These are phyloP conservation scores for Lepidochrysops patricia DNA, from an alignment of 2,888 invertebrate species.

Conservation along the genomic window DNA sequence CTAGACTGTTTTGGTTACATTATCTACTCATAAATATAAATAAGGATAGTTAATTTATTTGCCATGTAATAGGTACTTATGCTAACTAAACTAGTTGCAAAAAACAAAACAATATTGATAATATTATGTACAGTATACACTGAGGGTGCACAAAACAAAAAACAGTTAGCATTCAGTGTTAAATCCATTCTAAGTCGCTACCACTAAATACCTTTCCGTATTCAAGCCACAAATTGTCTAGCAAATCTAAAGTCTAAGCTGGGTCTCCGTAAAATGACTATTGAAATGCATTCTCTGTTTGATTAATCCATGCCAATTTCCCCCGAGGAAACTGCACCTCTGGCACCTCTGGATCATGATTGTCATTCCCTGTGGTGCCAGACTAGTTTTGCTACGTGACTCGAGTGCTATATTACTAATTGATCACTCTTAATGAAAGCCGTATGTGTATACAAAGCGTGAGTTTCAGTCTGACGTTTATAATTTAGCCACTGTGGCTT, in stretches of 20 bases:
- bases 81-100: no score
- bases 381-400: slow-evolving; percentile 10
- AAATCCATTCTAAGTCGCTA: background rate
- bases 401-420: background rate
- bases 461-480: no score
- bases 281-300: slow-evolving; percentile 12
- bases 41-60: no score
- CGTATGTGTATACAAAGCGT: background rate
- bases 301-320: slow-evolving; percentile 11
- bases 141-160: background rate
- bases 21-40: no score
- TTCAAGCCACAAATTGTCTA: background rate
- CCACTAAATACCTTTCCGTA: background rate
- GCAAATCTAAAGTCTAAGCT: background rate
- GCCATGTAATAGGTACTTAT: background rate
- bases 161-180: background rate
- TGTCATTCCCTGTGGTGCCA: slow-evolving; percentile 2
- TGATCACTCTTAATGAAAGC: background rate
- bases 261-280: background rate
- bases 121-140: no score
- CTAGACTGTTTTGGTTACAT: no score
- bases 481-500: no score
- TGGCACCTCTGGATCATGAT: slow-evolving; percentile 9
- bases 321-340: slow-evolving; percentile 1
- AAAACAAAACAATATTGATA: no score